Base-by-base conservation (phyloP, 2,113 vertebrate species). In the Scomber scombrus region DNA sequence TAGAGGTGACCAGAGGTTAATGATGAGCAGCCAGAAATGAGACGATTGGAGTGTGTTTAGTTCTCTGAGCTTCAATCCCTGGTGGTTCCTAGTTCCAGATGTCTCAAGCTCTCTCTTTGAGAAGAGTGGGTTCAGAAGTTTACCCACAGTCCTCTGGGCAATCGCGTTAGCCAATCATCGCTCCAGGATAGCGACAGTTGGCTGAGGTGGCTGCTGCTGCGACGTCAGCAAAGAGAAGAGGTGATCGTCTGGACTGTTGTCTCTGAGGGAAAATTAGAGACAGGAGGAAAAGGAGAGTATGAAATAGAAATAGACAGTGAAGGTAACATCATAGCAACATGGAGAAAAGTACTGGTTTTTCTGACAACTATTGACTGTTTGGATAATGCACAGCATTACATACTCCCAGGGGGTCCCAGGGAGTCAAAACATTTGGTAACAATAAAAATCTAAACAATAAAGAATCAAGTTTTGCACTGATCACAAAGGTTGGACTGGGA, bases 1-100 rank as follows among this genome's bases (percentile, higher is more conserved):
- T 21, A 51, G 88, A 89, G 87, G 87, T 91, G 89, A 89, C 68
- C 79, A 43, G 83, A 86, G 91, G 92, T 93, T 93, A 93, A 94
- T 94, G 80, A 93, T 89, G 90, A 93, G 80, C 71, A 78, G 88
- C 79, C 76, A 77, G 79, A 75, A 81, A 76, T 14, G 65, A 78
- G 87, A 85, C 52, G 56, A 83, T 47, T 34, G 82, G 70, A 82
- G 75, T 21, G 64, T 34, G 67, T 82, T 84, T 71, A 6, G 49
- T 65, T 88, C 71, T 77, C 82, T 47, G 63, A 91, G 88, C 83
- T 60, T 57, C 54, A 8, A 60, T 89, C 91, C 89, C 93, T 29
- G 62, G 90, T 91, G 93, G 72, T 19, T 89, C 67, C 61, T 74
- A 14, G 46, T 69, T 89, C 89, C 91, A 92, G 87, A 92, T 92